phyloP scores from a whole-genome alignment of 2,113 vertebrate genomes.

The Zosterops borbonicus region DNA sequence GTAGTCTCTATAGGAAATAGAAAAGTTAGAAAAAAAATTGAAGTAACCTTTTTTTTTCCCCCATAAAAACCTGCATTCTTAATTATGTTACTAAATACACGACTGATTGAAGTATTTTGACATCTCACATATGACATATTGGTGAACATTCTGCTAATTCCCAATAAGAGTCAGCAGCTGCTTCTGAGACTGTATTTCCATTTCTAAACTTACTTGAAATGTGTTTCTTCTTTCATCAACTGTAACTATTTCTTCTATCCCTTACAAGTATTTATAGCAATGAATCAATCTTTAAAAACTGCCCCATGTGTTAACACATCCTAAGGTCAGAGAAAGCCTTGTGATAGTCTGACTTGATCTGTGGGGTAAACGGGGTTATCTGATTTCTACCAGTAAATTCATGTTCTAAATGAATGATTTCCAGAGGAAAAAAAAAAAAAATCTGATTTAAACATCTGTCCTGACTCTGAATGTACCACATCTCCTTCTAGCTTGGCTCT shows the following conservation, averaged over 20 bases:
- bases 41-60: not conserved
- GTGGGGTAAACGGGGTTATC: not conserved
- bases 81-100: not conserved
- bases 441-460: not conserved
- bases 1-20: not conserved
- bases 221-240: not conserved
- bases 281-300: not conserved
- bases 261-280: not conserved
- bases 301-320: not conserved
- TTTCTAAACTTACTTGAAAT: not conserved
- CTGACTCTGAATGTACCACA: not conserved
- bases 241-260: not conserved
- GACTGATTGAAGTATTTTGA: not conserved
- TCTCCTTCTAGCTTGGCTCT: not conserved
- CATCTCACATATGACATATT: not conserved
- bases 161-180: not conserved
- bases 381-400: not conserved
- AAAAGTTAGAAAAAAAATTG: not conserved
- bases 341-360: not conserved
- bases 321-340: not conserved
- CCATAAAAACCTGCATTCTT: accelerated
- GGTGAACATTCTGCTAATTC: not conserved
- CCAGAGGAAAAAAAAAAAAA: not conserved
- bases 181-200: not conserved
- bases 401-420: not conserved